Conservation (phyloP, 2,888 invertebrate genomes). For the Ormyrus thymus region DNA sequence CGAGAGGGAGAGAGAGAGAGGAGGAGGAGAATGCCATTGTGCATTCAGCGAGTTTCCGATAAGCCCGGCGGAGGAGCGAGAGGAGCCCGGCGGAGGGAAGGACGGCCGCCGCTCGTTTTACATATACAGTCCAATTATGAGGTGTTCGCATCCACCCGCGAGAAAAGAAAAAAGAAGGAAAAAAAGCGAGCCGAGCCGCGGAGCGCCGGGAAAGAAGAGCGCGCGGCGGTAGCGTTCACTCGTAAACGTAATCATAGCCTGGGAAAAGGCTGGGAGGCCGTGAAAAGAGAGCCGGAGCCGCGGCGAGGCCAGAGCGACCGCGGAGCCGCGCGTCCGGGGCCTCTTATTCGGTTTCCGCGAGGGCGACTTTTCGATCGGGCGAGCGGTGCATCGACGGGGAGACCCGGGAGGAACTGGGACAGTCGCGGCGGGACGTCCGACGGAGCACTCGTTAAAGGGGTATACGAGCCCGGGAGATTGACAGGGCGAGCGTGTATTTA, state of each 20-base stretch:
- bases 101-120: slow-evolving; percentile 29
- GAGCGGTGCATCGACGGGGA: too few relatives aligned
- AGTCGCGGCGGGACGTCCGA: too few relatives aligned
- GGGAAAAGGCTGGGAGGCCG: slow-evolving; percentile 33
- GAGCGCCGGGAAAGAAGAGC: background rate
- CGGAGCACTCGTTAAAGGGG: too few relatives aligned
- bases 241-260: slow-evolving; percentile 51
- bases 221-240: slow-evolving; percentile 19
- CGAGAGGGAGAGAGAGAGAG: slow-evolving; percentile 9
- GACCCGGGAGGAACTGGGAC: too few relatives aligned
- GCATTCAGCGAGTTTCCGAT: slow-evolving; percentile 42
- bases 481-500: too few relatives aligned
- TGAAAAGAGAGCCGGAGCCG: background rate
- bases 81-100: background rate
- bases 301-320: background rate
- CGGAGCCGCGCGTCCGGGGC: background rate
- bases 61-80: slow-evolving; percentile 2
- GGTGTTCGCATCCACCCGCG: slow-evolving; percentile 39
- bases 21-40: slow-evolving; percentile 42
- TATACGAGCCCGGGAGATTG: too few relatives aligned
- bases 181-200: background rate
- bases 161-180: slow-evolving; percentile 14
- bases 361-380: background rate
- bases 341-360: slow-evolving; percentile 27
- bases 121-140: slow-evolving; percentile 43